Evolutionary conservation across 2,113 vertebrate species (phyloP).

Genomic region (Hippopotamus amphibius): DNA sequence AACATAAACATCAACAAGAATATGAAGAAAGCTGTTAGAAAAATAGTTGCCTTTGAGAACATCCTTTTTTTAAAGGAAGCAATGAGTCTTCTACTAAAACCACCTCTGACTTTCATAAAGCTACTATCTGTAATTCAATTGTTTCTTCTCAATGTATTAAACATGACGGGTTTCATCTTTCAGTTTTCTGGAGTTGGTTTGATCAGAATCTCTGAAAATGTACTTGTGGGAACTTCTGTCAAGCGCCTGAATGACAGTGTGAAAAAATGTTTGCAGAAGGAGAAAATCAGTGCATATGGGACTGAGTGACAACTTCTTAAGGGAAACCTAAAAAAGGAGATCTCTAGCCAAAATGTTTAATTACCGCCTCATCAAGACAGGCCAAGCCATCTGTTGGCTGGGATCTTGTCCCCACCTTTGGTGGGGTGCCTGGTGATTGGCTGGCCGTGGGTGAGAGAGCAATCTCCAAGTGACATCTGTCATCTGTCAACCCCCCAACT

Average conservation of each 20-base stretch:
- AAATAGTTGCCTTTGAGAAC: neutral
- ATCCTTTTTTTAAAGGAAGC: conserved; percentile 29
- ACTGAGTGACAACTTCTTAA: conserved; percentile 65
- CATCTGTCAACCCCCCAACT: conserved; percentile 72
- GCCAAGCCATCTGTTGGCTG: conserved; percentile 70
- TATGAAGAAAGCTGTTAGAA: conserved; percentile 23
- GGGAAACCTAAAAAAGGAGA: conserved; percentile 46
- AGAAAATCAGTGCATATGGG: conserved; percentile 56
- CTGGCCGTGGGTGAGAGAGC: neutral
- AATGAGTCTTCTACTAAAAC: fast-evolving
- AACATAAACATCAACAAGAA: conserved; percentile 32
- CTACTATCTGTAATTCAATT: neutral
- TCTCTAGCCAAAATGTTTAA: conserved; percentile 71
- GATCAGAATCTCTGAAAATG: conserved; percentile 10
- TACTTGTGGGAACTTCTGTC: neutral
- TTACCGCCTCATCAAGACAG: conserved; percentile 58
- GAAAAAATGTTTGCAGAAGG: conserved; percentile 26
- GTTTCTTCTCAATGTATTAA: neutral
- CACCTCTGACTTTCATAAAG: neutral
- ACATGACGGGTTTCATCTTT: neutral
- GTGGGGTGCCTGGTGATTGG: conserved; percentile 62
- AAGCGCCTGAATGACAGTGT: conserved; percentile 45
- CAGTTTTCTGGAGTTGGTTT: neutral
- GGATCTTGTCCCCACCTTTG: conserved; percentile 55
- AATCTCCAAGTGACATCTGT: conserved; percentile 73